phyloP scores from a whole-genome alignment of 2,888 invertebrate genomes.

The Cephus nigrinus region DNA sequence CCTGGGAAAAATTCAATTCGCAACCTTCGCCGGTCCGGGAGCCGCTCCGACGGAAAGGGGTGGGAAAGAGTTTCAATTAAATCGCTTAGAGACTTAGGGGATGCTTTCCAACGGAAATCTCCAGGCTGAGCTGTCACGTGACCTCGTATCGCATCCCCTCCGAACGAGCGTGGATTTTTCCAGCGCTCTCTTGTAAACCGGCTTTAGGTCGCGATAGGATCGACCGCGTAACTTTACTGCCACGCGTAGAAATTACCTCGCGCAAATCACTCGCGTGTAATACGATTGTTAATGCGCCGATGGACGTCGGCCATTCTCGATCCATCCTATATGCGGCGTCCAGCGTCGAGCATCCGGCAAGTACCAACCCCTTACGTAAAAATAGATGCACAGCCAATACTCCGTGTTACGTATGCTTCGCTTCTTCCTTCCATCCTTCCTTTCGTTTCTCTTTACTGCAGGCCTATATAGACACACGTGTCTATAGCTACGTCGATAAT shows the following conservation, averaged over 20 bases:
- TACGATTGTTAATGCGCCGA: constrained; percentile 64
- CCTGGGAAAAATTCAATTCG: background rate
- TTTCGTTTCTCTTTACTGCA: background rate
- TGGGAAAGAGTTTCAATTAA: background rate
- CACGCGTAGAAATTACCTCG: constrained; percentile 46
- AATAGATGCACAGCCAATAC: constrained; percentile 49
- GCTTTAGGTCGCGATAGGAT: background rate
- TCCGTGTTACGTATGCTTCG: constrained; percentile 25
- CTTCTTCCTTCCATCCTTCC: background rate
- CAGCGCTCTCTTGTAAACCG: background rate
- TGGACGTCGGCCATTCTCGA: constrained; percentile 56
- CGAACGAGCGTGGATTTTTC: background rate
- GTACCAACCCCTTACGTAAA: constrained; percentile 39
- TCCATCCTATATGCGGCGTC: constrained; percentile 46
- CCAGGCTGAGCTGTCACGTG: background rate
- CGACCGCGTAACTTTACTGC: background rate
- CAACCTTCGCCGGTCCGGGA: background rate
- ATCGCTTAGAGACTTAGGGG: background rate
- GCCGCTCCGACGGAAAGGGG: background rate
- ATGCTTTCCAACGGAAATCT: background rate
- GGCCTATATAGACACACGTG: background rate
- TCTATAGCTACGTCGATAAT: background rate
- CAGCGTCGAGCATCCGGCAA: background rate
- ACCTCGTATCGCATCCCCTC: background rate
- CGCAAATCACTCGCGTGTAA: constrained; percentile 60